Percentiles rank a stretch among this genome's conserved stretches.
phyloP scores from a whole-genome alignment of 2,113 vertebrate genomes.

The Oophaga pumilio region DNA sequence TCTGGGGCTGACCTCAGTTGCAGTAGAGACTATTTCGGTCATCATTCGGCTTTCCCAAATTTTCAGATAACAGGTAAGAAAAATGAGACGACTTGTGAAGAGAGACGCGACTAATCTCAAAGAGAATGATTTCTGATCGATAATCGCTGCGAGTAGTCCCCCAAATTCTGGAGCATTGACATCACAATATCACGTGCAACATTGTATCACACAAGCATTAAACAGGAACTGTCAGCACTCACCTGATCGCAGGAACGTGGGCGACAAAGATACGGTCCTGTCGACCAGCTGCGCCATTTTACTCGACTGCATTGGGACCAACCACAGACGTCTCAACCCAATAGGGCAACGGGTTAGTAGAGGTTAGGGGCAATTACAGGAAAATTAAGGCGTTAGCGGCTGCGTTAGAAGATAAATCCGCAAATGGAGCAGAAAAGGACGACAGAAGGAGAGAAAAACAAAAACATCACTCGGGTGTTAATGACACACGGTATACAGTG shows the following conservation, averaged over 20 bases:
- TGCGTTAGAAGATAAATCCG: slow-evolving; percentile 64
- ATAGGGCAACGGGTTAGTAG: slow-evolving; percentile 82
- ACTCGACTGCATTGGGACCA: slow-evolving; percentile 78
- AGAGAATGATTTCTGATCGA: not conserved
- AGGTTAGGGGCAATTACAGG: slow-evolving; percentile 79
- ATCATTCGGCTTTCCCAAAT: too few relatives aligned
- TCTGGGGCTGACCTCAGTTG: too few relatives aligned
- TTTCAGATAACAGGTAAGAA: too few relatives aligned
- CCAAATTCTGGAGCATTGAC: not conserved
- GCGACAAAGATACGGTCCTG: slow-evolving; percentile 68
- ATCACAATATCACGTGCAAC: not conserved
- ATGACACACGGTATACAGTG: not conserved
- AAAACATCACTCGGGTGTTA: slow-evolving; percentile 26
- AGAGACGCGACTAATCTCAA: not conserved
- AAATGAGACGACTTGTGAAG: too few relatives aligned
- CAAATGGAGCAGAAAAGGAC: slow-evolving; percentile 50
- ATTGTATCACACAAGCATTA: slow-evolving; percentile 34
- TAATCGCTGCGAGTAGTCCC: not conserved
- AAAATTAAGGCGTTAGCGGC: slow-evolving; percentile 78
- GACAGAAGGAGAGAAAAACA: slow-evolving; percentile 1
- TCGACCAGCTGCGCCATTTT: slow-evolving; percentile 85
- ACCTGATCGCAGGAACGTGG: slow-evolving; percentile 81
- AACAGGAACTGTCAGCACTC: slow-evolving; percentile 72
- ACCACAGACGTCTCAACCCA: slow-evolving; percentile 76
- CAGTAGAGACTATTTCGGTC: too few relatives aligned